These are phyloP conservation scores for Apodemus speciosus DNA, from an alignment of 2,113 vertebrate species.

Conservation along the genomic window DNA sequence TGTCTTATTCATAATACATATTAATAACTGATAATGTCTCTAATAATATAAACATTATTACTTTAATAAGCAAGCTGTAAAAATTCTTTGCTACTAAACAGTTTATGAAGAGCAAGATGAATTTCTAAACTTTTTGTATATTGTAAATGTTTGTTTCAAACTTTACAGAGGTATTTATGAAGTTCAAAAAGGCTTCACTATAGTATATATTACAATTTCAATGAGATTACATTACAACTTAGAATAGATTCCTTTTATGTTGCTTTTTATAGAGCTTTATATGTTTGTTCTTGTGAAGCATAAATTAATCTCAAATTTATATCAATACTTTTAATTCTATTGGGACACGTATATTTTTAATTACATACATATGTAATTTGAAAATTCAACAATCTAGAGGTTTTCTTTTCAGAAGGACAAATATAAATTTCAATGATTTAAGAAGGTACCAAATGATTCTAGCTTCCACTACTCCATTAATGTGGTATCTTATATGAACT, in stretches of 20 bases:
- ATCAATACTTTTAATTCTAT: not conserved
- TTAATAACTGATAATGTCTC: not conserved
- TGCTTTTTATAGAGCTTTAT: not conserved
- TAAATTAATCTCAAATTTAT: conserved; percentile 14
- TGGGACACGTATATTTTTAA: not conserved
- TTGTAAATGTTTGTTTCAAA: not conserved
- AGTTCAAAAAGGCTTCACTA: not conserved
- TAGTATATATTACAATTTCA: conserved; percentile 7
- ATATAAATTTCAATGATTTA: not conserved
- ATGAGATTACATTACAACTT: conserved; percentile 17
- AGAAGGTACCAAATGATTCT: not conserved
- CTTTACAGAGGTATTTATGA: not conserved
- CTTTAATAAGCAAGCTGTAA: not conserved
- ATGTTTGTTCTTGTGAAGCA: not conserved
- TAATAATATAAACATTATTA: not conserved
- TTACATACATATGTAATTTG: not conserved
- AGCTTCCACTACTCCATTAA: not conserved
- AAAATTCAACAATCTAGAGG: not conserved
- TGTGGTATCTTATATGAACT: not conserved
- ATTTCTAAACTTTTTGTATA: not conserved
- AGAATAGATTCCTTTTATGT: not conserved
- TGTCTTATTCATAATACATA: not conserved
- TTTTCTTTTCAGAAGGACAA: not conserved
- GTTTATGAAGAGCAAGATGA: not conserved
- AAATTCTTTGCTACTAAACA: not conserved